These are phyloP conservation scores for Pterostichus madidus DNA, from an alignment of 2,888 invertebrate genomes.

Conservation along the genomic window DNA sequence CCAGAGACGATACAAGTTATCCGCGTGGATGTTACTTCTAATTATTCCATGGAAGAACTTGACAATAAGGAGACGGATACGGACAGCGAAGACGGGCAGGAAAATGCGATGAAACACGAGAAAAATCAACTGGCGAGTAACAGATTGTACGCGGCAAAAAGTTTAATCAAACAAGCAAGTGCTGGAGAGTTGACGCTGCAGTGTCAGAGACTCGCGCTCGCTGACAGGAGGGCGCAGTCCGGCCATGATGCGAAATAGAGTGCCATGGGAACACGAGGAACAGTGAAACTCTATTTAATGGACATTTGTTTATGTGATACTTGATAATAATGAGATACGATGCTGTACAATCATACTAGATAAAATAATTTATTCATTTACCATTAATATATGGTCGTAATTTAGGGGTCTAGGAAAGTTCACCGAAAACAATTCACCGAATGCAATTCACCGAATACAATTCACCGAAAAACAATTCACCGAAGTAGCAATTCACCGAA, in stretches of 20 bases:
- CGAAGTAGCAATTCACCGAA: too few species aligned
- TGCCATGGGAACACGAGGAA: neutral
- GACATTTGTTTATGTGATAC: slow-evolving; percentile 30
- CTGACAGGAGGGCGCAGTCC: slow-evolving; percentile 35
- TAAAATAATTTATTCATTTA: slow-evolving; percentile 1
- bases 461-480: too few species aligned
- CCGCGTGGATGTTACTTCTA: slow-evolving; percentile 75
- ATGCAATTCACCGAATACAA: too few species aligned
- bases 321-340: slow-evolving; percentile 31
- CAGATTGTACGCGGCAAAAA: slow-evolving; percentile 59
- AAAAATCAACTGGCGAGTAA: slow-evolving; percentile 46
- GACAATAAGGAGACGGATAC: neutral
- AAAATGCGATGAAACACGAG: slow-evolving; percentile 26
- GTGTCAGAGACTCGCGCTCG: slow-evolving; percentile 58
- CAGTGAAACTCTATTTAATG: neutral
- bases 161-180: slow-evolving; percentile 53
- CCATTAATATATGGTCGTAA: neutral
- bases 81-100: slow-evolving; percentile 5
- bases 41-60: slow-evolving; percentile 72
- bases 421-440: too few species aligned
- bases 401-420: too few species aligned
- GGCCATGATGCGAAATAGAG: slow-evolving; percentile 24
- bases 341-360: slow-evolving; percentile 11
- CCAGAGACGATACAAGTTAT: slow-evolving; percentile 76
- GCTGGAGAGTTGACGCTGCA: slow-evolving; percentile 55